Evolutionary conservation across 1,140 invertebrate genomes (phyloP).

Genomic region (Drosophila murphyi): DNA sequence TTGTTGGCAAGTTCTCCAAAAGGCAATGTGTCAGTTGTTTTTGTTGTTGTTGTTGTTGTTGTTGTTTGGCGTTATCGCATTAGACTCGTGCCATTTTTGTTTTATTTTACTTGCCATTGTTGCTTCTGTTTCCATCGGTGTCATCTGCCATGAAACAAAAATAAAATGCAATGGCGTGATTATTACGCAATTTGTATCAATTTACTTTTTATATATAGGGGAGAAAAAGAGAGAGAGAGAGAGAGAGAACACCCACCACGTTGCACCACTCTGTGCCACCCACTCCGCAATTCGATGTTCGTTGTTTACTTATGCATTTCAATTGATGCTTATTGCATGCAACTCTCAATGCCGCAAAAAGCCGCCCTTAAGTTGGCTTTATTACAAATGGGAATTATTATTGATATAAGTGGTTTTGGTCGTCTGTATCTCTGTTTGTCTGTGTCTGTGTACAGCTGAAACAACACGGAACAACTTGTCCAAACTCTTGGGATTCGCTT

Average conservation of each 20-base stretch:
- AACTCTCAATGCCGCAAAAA: slow-evolving; percentile 12
- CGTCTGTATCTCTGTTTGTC: slow-evolving; percentile 8
- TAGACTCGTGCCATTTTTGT: slow-evolving; percentile 33
- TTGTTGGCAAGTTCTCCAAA: slow-evolving; percentile 29
- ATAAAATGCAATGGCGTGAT: slow-evolving; percentile 79
- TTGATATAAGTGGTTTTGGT: slow-evolving; percentile 48
- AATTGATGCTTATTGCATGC: slow-evolving; percentile 52
- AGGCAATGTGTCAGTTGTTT: slow-evolving; percentile 14
- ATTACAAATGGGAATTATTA: slow-evolving; percentile 59
- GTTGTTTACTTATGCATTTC: slow-evolving; percentile 75
- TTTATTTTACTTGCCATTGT: slow-evolving; percentile 15
- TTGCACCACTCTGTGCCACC: neutral
- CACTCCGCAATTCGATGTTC: slow-evolving; percentile 7
- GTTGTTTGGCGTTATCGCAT: slow-evolving; percentile 27
- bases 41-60: slow-evolving; percentile 6
- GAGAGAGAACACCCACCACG: neutral
- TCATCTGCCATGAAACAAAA: slow-evolving; percentile 36
- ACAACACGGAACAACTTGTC: slow-evolving; percentile 47
- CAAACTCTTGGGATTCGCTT: slow-evolving; percentile 30
- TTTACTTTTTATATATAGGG: slow-evolving; percentile 44
- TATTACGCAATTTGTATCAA: slow-evolving; percentile 83
- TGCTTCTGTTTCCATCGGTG: slow-evolving; percentile 7
- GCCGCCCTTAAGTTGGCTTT: slow-evolving; percentile 34
- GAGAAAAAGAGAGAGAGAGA: neutral
- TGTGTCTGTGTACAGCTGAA: slow-evolving; percentile 33